Evolutionary conservation across 2,797 vertebrate species (phyloP).

Genomic region (Clarias fuscus): DNA sequence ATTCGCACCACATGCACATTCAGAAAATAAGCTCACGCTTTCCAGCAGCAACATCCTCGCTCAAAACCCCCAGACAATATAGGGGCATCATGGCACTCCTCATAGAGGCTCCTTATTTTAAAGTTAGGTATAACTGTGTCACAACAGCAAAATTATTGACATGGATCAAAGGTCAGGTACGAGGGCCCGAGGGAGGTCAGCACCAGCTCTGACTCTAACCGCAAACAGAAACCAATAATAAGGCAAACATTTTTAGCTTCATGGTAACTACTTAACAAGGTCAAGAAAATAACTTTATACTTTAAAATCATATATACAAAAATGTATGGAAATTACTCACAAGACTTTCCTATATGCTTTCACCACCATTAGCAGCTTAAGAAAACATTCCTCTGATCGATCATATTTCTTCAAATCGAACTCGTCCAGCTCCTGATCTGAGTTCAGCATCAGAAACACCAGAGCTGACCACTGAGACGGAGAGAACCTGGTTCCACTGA

Average conservation of each 20-base stretch:
- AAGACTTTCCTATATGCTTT: conserved; percentile 23
- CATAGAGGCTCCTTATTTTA: too few relatives aligned
- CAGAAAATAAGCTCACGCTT: too few relatives aligned
- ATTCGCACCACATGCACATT: too few relatives aligned
- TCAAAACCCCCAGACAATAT: too few relatives aligned
- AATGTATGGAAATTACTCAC: conserved; percentile 26
- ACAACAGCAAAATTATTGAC: too few relatives aligned
- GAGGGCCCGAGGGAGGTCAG: too few relatives aligned
- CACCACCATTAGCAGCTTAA: conserved; percentile 31
- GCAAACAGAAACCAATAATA: not conserved
- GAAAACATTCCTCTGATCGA: conserved; percentile 31
- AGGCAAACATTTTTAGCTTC: not conserved
- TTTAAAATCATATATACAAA: too few relatives aligned
- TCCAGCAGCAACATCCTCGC: too few relatives aligned
- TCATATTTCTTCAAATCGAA: conserved; percentile 28
- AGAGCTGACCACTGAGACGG: conserved; percentile 41
- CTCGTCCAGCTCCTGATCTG: conserved; percentile 26
- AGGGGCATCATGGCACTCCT: too few relatives aligned
- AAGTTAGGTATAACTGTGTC: too few relatives aligned
- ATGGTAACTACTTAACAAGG: not conserved
- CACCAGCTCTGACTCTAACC: too few relatives aligned
- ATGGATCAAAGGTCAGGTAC: too few relatives aligned
- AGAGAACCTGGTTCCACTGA: conserved; percentile 18
- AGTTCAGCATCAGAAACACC: conserved; percentile 38
- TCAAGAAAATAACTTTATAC: not conserved